Conservation (phyloP, 2,888 invertebrate species). For the Aspidiotus rigidus region DNA sequence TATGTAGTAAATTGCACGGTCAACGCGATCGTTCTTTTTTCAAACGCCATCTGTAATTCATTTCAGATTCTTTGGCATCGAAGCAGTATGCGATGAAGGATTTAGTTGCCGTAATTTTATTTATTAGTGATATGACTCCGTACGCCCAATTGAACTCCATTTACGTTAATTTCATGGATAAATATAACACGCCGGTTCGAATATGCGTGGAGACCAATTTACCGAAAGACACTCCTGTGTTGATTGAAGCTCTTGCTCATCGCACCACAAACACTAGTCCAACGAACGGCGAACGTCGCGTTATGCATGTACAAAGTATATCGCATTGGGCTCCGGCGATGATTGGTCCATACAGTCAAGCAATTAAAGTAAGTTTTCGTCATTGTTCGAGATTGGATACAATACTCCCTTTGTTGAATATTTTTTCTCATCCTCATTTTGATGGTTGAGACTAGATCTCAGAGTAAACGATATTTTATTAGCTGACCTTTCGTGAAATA, state of each 20-base stretch:
- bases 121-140: conserved; percentile 70
- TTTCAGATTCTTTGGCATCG: conserved; percentile 48
- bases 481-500: background rate
- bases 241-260: conserved; percentile 66
- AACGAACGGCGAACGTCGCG: conserved; percentile 49
- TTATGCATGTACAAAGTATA: conserved; percentile 90
- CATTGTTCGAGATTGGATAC: background rate
- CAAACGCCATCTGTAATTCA: background rate
- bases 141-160: conserved; percentile 68
- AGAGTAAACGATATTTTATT: too few relatives aligned
- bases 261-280: conserved; percentile 40
- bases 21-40: background rate
- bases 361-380: conserved; percentile 58
- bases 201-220: conserved; percentile 76
- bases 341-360: conserved; percentile 93
- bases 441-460: too few relatives aligned
- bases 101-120: conserved; percentile 72
- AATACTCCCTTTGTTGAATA: background rate
- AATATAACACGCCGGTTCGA: conserved; percentile 73
- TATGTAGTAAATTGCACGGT: background rate
- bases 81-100: conserved; percentile 52
- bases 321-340: conserved; percentile 98
- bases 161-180: conserved; percentile 63
- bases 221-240: conserved; percentile 59
- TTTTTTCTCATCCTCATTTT: background rate